Conservation (phyloP, 2,113 vertebrate species). For the Planiliza haematocheilus region DNA sequence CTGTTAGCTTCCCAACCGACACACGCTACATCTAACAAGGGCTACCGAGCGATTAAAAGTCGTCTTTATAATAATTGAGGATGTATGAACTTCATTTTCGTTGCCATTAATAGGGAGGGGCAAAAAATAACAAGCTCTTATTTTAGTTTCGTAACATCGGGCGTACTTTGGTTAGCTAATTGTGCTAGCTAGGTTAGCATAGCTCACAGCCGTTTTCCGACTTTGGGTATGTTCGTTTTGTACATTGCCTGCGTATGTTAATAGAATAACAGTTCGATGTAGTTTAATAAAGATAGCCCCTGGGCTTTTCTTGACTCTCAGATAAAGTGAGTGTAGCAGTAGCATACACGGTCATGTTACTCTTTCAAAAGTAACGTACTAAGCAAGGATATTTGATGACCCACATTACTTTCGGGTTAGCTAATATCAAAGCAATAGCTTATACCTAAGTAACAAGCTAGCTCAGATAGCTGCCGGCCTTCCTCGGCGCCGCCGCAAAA, state of each 20-base stretch:
- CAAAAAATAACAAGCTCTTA: background rate
- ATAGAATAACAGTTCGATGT: background rate
- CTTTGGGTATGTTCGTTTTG: slow-evolving; percentile 73
- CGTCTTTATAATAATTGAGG: background rate
- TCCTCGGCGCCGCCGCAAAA: background rate
- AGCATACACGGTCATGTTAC: too few relatives aligned
- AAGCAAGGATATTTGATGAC: background rate
- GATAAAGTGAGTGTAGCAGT: rapidly evolving
- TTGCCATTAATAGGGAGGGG: rapidly evolving
- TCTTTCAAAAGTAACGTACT: background rate
- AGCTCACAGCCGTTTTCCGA: slow-evolving; percentile 50
- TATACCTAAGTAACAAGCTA: slow-evolving; percentile 29
- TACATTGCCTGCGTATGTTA: background rate
- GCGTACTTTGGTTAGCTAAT: slow-evolving; percentile 42
- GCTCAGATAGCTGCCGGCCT: slow-evolving; percentile 10
- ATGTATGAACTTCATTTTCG: rapidly evolving
- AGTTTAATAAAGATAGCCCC: background rate
- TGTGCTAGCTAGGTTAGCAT: slow-evolving; percentile 72
- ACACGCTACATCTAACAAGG: slow-evolving; percentile 5
- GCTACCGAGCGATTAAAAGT: background rate
- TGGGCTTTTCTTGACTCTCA: background rate
- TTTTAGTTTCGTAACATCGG: background rate
- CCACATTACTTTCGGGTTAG: slow-evolving; percentile 7
- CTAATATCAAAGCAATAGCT: slow-evolving; percentile 7
- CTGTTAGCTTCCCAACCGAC: slow-evolving; percentile 62